Evolutionary conservation across 1,140 invertebrate species (phyloP).

Genomic region (Gryllus bimaculatus): DNA sequence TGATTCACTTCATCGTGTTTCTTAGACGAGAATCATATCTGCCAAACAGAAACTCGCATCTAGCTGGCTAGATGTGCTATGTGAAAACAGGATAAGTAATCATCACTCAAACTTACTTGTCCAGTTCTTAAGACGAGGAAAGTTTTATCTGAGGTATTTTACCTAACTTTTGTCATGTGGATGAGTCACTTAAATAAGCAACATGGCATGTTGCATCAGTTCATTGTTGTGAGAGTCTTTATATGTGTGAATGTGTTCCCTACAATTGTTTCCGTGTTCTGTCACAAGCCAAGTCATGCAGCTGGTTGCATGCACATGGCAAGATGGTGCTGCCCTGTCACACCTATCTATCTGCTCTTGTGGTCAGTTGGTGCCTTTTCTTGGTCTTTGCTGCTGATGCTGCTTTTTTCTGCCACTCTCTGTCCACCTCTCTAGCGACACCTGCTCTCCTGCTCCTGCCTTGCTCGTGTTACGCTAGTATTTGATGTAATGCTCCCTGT

Average conservation of each 20-base stretch:
- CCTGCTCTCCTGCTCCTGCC: background rate
- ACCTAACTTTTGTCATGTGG: slow-evolving; percentile 10
- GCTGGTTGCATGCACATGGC: background rate
- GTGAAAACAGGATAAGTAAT: background rate
- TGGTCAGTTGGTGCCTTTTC: background rate
- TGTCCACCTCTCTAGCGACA: background rate
- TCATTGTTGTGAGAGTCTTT: background rate
- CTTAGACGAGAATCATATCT: background rate
- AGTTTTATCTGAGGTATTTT: background rate
- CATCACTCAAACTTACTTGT: background rate
- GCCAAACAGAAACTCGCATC: background rate
- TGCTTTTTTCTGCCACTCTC: background rate
- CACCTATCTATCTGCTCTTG: background rate
- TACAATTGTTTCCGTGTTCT: background rate
- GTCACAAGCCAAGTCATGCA: background rate
- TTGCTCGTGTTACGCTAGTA: background rate
- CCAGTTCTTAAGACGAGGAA: background rate
- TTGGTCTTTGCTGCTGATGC: background rate
- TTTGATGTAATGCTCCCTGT: background rate
- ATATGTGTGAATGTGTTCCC: slow-evolving; percentile 1
- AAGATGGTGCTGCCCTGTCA: background rate
- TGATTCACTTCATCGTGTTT: slow-evolving; percentile 6
- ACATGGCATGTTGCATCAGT: background rate
- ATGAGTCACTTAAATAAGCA: background rate
- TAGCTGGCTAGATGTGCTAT: background rate